Base-by-base conservation (phyloP, 1,140 invertebrate species). In the Rhagoletis pomonella region DNA sequence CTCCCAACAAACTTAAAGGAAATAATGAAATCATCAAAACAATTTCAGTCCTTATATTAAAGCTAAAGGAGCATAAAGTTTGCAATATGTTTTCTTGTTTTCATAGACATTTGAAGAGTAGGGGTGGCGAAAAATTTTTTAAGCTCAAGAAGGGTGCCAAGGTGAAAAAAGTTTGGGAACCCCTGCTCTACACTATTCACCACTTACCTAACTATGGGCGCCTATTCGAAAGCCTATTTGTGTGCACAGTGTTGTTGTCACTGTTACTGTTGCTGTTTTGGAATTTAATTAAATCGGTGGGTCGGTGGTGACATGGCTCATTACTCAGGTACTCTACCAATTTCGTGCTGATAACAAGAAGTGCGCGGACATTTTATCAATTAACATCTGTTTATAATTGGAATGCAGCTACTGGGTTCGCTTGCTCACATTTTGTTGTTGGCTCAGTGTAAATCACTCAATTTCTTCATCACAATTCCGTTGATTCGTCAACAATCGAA, bases 311-410 rank as follows among this genome's bases (percentile, higher is more conserved):
- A 86, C 86, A 86, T 86, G 86, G 39, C 86, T 86, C 86, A 86
- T 86, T 86, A 86, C 86, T 86, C 86, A 17, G 60, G 60, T 86
- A 86, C 84, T 85, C 59, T 7, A 85, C 59, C 59, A 85, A 85
- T 81, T 81, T 81, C n/a, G 10, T 47, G 17, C 19, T 81, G 73
- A 81, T 81, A 81, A 81, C 73, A 81, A 55, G 73, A 10, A 81
- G 17, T 6, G 73, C 44, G 73, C 73, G 47, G 73, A 69, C 67
- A 87, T 88, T 87, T 88, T 88, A 88, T 88, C 88, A 87, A 89
- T 87, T 92, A 89, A 92, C 91, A 92, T 92, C 91, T 92, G 91
- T 92, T 92, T 91, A 89, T 92, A 92, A 92, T 92, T 92, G 90
- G 77, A 92, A 92, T 91, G 90, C 91, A 91, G 91, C 91, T 92